These are phyloP conservation scores for Himantopus leucocephalus DNA, from an alignment of 2,113 vertebrate genomes.

Conservation along the genomic window DNA sequence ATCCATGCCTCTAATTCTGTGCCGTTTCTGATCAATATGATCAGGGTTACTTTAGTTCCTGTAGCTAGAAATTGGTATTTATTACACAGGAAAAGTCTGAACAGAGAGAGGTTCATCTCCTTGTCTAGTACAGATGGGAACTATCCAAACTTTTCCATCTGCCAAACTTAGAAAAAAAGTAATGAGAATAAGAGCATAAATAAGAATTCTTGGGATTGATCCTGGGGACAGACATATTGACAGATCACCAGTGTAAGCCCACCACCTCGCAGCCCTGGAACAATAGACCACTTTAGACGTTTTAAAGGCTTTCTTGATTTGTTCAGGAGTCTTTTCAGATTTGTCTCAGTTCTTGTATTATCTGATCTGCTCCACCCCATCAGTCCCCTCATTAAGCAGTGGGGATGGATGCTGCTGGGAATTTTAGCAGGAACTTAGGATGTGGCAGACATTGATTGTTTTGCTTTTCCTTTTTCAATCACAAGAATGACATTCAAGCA, in stretches of 20 bases:
- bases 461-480: not conserved
- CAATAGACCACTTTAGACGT: not conserved
- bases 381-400: not conserved
- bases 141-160: not conserved
- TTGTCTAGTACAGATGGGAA: not conserved
- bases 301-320: slow-evolving; percentile 2
- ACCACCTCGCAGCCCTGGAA: not conserved
- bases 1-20: not conserved
- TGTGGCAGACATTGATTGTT: not conserved
- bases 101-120: not conserved
- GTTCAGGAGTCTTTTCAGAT: not conserved
- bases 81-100: not conserved
- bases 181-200: not conserved
- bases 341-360: not conserved
- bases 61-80: not conserved
- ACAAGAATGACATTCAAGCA: not conserved
- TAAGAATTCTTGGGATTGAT: not conserved
- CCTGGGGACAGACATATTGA: not conserved
- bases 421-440: not conserved
- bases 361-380: not conserved
- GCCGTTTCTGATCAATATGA: not conserved
- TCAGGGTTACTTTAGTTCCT: not conserved
- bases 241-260: not conserved
- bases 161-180: not conserved
- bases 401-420: not conserved